Conservation (phyloP, 2,888 invertebrate species). For the Cryptocephalus moraei region DNA sequence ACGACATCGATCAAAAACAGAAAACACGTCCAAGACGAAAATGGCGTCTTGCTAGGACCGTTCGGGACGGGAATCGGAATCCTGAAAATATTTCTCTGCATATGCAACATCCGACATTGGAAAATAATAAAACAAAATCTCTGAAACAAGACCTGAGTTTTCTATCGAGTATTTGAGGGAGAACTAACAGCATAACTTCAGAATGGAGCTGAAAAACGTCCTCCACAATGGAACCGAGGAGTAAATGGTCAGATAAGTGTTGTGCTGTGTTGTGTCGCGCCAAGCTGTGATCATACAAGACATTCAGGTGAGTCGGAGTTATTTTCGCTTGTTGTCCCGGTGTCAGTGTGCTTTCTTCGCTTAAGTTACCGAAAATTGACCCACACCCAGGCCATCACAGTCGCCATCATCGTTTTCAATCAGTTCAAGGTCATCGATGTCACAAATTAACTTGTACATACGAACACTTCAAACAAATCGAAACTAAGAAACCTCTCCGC, state of each 20-base stretch:
- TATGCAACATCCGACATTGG: constrained; percentile 33
- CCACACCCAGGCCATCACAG: constrained; percentile 26
- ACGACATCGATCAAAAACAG: constrained; percentile 2
- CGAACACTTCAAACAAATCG: constrained; percentile 9
- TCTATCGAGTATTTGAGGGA: constrained; percentile 16
- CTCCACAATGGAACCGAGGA: constrained; percentile 17
- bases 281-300: too few relatives aligned
- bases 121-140: constrained; percentile 21
- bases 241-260: constrained; percentile 12
- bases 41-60: constrained; percentile 37
- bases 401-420: constrained; percentile 23
- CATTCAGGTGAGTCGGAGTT: too few relatives aligned
- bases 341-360: constrained; percentile 12
- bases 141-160: constrained; percentile 8
- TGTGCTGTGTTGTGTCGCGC: constrained; percentile 14
- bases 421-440: constrained; percentile 33
- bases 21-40: constrained; percentile 21
- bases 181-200: constrained; percentile 13
- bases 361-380: constrained; percentile 21
- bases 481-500: background rate
- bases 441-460: constrained; percentile 16
- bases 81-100: constrained; percentile 32
- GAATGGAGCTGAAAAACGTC: constrained; percentile 12
- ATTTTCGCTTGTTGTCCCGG: constrained; percentile 11
- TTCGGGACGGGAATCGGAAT: constrained; percentile 27